Conservation (phyloP, 2,797 vertebrate species). For the Glyptemys insculpta region DNA sequence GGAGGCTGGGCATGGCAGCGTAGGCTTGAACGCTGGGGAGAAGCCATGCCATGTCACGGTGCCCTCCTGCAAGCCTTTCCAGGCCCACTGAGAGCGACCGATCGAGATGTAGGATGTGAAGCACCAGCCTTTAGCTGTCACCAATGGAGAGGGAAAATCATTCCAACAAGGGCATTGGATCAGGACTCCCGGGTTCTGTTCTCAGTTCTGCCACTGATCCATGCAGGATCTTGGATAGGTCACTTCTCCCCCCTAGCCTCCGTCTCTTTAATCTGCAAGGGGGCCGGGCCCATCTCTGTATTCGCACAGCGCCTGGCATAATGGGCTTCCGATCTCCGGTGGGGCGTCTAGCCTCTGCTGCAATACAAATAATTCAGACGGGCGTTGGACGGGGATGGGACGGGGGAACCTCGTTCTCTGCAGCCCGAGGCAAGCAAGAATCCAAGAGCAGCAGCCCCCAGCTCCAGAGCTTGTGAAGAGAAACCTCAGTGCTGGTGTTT, state of each 20-base stretch:
- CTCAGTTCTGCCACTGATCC: not conserved
- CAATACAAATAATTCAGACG: not conserved
- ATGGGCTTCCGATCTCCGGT: rapidly evolving
- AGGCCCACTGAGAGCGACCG: too few species aligned
- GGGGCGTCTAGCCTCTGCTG: not conserved
- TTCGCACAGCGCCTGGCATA: not conserved
- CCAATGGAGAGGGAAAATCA: too few species aligned
- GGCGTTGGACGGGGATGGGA: not conserved
- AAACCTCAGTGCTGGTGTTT: constrained; percentile 5
- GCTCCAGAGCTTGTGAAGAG: rapidly evolving
- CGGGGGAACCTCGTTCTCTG: not conserved
- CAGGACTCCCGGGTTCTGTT: not conserved
- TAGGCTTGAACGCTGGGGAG: too few species aligned
- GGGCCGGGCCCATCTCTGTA: rapidly evolving
- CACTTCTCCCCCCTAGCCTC: too few species aligned
- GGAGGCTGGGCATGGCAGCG: too few species aligned
- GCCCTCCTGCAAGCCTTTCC: not conserved
- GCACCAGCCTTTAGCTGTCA: too few species aligned
- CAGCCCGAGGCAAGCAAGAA: rapidly evolving
- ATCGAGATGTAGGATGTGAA: too few species aligned
- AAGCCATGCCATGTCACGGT: too few species aligned
- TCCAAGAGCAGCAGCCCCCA: not conserved
- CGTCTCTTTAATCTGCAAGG: not conserved
- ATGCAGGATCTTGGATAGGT: not conserved
- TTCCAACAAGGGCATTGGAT: not conserved